phyloP scores from a whole-genome alignment of 2,888 invertebrate genomes.

The Dascillus cervinus region DNA sequence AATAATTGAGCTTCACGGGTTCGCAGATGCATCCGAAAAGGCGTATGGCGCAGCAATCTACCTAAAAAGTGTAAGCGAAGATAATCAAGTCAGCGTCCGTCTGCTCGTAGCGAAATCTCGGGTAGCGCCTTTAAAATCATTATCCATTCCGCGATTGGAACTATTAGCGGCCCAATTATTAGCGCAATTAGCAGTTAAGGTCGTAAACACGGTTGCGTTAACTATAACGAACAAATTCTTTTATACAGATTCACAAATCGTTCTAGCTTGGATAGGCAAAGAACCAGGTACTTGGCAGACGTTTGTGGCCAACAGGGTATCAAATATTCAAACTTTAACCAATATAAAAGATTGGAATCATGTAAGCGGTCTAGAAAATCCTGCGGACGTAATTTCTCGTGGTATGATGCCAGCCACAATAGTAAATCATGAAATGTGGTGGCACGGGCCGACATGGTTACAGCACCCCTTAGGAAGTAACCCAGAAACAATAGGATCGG shows the following conservation, averaged over 20 bases:
- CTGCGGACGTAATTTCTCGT: constrained; percentile 13
- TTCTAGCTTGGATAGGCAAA: constrained; percentile 17
- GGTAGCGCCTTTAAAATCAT: constrained; percentile 17
- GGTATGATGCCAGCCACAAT: constrained; percentile 3
- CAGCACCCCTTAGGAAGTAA: too few relatives aligned
- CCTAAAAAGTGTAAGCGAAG: constrained; percentile 15
- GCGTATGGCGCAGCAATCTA: constrained; percentile 24
- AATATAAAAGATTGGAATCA: constrained; percentile 12
- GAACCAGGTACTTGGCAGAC: constrained; percentile 15
- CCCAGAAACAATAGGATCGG: too few relatives aligned
- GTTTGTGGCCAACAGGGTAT: constrained; percentile 17
- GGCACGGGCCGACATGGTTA: constrained; percentile 8
- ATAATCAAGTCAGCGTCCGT: too few relatives aligned
- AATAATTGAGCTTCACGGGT: constrained; percentile 18
- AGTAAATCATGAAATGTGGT: constrained; percentile 8
- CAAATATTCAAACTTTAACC: constrained; percentile 10
- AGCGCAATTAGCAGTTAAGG: constrained; percentile 10
- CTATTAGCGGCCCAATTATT: constrained; percentile 17
- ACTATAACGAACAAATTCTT: constrained; percentile 7
- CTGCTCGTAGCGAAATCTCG: constrained; percentile 20
- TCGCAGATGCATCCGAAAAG: constrained; percentile 17
- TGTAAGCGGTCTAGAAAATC: constrained; percentile 12
- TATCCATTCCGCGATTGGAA: constrained; percentile 19
- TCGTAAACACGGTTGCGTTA: constrained; percentile 7
- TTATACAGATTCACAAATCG: constrained; percentile 22